phyloP scores from a whole-genome alignment of 2,888 invertebrate genomes.

The Opisthograptis luteolata region DNA sequence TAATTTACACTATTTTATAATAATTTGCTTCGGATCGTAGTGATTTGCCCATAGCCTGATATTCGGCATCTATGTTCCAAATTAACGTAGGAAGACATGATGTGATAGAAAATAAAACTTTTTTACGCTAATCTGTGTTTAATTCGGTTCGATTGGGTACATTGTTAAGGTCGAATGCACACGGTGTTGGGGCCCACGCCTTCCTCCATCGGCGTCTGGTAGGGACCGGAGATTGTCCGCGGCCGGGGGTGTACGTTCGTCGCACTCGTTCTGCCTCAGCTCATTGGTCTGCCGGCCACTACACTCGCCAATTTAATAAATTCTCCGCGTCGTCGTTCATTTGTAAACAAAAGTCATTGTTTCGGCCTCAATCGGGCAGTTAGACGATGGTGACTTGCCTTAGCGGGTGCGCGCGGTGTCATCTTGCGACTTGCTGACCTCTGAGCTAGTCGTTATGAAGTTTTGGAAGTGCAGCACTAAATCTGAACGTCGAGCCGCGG shows the following conservation, averaged over 20 bases:
- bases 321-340: slow-evolving; percentile 67
- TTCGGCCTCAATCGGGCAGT: slow-evolving; percentile 74
- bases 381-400: slow-evolving; percentile 69
- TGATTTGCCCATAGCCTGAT: slow-evolving; percentile 68
- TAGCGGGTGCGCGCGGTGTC: slow-evolving; percentile 64
- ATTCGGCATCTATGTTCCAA: slow-evolving; percentile 79
- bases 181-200: slow-evolving; percentile 71
- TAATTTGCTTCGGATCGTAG: slow-evolving; percentile 73
- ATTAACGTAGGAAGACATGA: slow-evolving; percentile 78
- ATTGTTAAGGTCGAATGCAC: slow-evolving; percentile 38
- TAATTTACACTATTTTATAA: slow-evolving; percentile 25
- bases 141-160: slow-evolving; percentile 42
- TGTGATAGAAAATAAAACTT: slow-evolving; percentile 83
- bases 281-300: slow-evolving; percentile 65
- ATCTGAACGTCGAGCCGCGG: slow-evolving; percentile 57
- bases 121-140: slow-evolving; percentile 72
- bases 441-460: slow-evolving; percentile 60
- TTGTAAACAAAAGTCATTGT: slow-evolving; percentile 84
- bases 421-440: slow-evolving; percentile 53
- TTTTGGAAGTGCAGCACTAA: slow-evolving; percentile 77
- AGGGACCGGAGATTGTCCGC: slow-evolving; percentile 56
- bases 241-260: slow-evolving; percentile 65
- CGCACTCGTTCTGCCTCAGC: slow-evolving; percentile 65
- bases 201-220: slow-evolving; percentile 59
- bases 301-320: slow-evolving; percentile 74